A percentile compares a stretch with the other conserved stretches of the same genome.
These are phyloP conservation scores for Ptiloglossa arizonensis DNA, from an alignment of 1,140 invertebrate genomes.

Conservation along the genomic window DNA sequence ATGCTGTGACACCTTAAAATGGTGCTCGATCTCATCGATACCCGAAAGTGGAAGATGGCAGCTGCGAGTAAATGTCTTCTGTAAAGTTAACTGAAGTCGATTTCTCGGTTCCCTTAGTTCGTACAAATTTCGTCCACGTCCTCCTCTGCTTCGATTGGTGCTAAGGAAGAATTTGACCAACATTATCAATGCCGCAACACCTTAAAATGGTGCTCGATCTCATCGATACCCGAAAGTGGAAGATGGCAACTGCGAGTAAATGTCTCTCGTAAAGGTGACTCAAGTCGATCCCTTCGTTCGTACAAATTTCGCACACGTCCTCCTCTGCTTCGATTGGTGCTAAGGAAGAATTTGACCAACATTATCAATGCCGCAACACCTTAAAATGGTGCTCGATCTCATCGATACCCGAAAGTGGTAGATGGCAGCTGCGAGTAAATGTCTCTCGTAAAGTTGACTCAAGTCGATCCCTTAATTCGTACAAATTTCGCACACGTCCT, in stretches of 20 bases:
- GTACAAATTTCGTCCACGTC: neutral
- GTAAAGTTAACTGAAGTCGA: neutral
- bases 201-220: neutral
- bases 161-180: neutral
- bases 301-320: neutral
- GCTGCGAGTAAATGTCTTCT: neutral
- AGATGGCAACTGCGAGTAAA: neutral
- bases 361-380: neutral
- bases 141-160: no score
- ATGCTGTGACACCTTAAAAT: neutral
- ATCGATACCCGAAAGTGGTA: neutral
- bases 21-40: neutral
- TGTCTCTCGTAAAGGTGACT: neutral
- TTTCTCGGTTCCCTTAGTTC: neutral
- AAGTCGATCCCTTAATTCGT: neutral
- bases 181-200: neutral
- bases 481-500: neutral
- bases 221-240: neutral
- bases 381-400: neutral
- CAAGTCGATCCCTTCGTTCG: neutral
- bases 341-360: neutral
- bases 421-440: neutral
- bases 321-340: no score
- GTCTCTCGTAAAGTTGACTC: neutral
- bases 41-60: neutral